Percentiles rank a stretch among this genome's conserved stretches.
Conservation (phyloP, 1,140 invertebrate species). For the Meteorus sp. region DNA sequence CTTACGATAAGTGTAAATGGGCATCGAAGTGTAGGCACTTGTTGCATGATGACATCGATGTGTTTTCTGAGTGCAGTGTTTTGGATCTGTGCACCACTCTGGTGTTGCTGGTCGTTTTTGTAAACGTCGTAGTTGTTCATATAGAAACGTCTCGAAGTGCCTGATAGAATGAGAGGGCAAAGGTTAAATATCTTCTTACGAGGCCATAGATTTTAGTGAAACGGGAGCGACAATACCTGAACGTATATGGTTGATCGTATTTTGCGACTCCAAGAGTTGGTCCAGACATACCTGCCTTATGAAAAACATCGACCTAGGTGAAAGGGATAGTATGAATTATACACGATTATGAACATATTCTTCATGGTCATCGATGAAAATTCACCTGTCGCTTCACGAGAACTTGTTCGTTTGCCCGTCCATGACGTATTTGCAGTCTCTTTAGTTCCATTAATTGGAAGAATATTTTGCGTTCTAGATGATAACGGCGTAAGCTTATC, state of each 20-base stretch:
- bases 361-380: not conserved
- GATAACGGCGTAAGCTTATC: slow-evolving; percentile 67
- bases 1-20: slow-evolving; percentile 60
- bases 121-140: slow-evolving; percentile 80
- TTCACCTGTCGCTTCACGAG: slow-evolving; percentile 78
- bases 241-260: slow-evolving; percentile 54
- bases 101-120: slow-evolving; percentile 66
- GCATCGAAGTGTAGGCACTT: slow-evolving; percentile 87
- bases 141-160: slow-evolving; percentile 89
- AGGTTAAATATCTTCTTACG: too few species aligned
- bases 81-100: slow-evolving; percentile 62
- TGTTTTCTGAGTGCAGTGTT: slow-evolving; percentile 78
- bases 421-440: slow-evolving; percentile 86
- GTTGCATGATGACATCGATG: slow-evolving; percentile 87
- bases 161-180: slow-evolving; percentile 63
- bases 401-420: slow-evolving; percentile 85
- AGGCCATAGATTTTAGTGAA: not conserved
- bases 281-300: slow-evolving; percentile 53
- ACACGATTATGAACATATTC: not conserved
- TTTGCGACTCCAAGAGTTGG: slow-evolving; percentile 52
- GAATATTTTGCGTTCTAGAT: slow-evolving; percentile 90
- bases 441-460: slow-evolving; percentile 92
- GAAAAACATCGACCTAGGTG: slow-evolving; percentile 53
- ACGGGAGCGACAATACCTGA: slow-evolving; percentile 43
- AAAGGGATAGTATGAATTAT: slow-evolving; percentile 13